Conservation (phyloP, 1,140 invertebrate genomes). For the Agrilus planipennis region DNA sequence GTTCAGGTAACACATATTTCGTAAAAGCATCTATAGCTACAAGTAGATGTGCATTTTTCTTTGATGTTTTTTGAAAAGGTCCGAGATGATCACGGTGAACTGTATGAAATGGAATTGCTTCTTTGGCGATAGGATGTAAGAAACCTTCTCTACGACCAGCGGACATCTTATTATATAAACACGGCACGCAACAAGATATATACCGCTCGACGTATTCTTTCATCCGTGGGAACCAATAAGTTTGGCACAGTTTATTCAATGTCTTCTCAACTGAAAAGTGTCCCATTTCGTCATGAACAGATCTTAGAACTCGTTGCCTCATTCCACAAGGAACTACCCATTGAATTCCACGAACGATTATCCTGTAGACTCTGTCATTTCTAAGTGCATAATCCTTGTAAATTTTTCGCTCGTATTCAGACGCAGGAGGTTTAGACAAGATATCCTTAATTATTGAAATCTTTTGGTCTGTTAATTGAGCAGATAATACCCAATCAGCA, state of each 20-base stretch:
- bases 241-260: slow-evolving; percentile 13
- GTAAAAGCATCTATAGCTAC: too few relatives aligned
- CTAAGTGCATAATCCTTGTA: too few relatives aligned
- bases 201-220: slow-evolving; percentile 17
- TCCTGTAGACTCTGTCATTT: too few relatives aligned
- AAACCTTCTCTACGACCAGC: background rate
- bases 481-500: too few relatives aligned
- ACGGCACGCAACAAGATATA: slow-evolving; percentile 14
- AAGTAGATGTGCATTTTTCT: too few relatives aligned
- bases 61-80: background rate
- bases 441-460: too few relatives aligned
- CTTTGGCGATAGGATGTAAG: background rate
- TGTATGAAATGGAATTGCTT: background rate
- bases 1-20: too few relatives aligned
- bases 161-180: too few relatives aligned
- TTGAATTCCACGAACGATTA: slow-evolving; percentile 15
- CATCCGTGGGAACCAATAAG: slow-evolving; percentile 26
- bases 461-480: too few relatives aligned
- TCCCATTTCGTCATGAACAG: slow-evolving; percentile 26
- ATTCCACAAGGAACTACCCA: slow-evolving; percentile 19
- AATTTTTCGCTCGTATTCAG: too few relatives aligned
- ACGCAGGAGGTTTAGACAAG: too few relatives aligned
- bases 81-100: background rate
- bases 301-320: slow-evolving; percentile 19
- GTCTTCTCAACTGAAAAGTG: slow-evolving; percentile 23